phyloP scores from a whole-genome alignment of 2,797 vertebrate species.

The Zenarchopterus dispar region DNA sequence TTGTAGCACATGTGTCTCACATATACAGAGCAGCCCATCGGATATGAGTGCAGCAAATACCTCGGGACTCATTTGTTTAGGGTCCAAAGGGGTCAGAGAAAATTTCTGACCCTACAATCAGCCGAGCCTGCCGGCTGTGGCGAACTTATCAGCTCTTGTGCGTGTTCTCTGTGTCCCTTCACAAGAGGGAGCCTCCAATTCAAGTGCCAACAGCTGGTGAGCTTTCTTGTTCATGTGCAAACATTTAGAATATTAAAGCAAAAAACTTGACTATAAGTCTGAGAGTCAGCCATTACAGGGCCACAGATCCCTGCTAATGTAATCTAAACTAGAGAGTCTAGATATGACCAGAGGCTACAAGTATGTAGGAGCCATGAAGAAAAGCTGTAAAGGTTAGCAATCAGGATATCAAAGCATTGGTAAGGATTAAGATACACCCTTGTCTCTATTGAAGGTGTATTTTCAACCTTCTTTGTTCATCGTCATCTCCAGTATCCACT shows the following conservation, averaged over 20 bases:
- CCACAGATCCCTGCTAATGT: slow-evolving; percentile 48
- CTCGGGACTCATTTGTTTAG: slow-evolving; percentile 75
- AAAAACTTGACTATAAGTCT: slow-evolving; percentile 9
- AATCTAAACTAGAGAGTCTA: slow-evolving; percentile 40
- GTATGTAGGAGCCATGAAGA: slow-evolving; percentile 55
- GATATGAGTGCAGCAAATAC: slow-evolving; percentile 69
- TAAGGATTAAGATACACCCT: slow-evolving; percentile 67
- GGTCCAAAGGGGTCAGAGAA: slow-evolving; percentile 61
- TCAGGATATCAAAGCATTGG: slow-evolving; percentile 69
- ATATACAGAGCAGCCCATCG: slow-evolving; percentile 73
- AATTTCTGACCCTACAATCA: slow-evolving; percentile 65
- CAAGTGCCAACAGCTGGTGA: slow-evolving; percentile 56
- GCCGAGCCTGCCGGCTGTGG: slow-evolving; percentile 32
- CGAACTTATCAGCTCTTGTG: slow-evolving; percentile 41
- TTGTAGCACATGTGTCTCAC: slow-evolving; percentile 82
- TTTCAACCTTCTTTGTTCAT: slow-evolving; percentile 44
- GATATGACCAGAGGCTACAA: slow-evolving; percentile 52
- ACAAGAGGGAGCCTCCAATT: slow-evolving; percentile 47
- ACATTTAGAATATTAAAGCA: slow-evolving; percentile 21
- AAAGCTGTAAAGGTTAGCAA: slow-evolving; percentile 64
- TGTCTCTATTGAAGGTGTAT: slow-evolving; percentile 42
- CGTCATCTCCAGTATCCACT: slow-evolving; percentile 71
- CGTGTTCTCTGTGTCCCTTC: slow-evolving; percentile 47
- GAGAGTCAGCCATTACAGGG: slow-evolving; percentile 31
- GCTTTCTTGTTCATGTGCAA: slow-evolving; percentile 36